These are phyloP conservation scores for Pristionchus pacificus DNA, from an alignment of 1,140 invertebrate genomes.

Conservation along the genomic window DNA sequence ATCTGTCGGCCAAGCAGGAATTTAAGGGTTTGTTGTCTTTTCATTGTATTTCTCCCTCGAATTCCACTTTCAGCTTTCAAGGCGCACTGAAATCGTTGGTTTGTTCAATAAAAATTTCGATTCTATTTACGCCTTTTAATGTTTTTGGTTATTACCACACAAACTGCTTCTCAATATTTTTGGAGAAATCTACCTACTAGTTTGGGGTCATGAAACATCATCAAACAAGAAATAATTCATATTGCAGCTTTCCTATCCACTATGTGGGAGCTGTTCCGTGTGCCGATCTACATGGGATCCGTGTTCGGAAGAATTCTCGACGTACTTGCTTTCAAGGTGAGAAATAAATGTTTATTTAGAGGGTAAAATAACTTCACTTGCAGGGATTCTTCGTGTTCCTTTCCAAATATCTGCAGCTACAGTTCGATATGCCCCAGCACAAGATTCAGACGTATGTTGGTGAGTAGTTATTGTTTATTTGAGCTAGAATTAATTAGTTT, in stretches of 20 bases:
- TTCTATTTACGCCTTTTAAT: no score
- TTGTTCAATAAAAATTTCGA: no score
- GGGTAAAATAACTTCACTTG: constrained; percentile 5
- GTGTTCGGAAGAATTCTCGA: constrained; percentile 41
- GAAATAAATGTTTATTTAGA: not conserved
- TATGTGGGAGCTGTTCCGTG: constrained; percentile 30
- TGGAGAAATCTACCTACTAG: no score
- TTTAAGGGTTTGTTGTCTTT: constrained; percentile 4
- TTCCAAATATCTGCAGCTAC: constrained; percentile 36
- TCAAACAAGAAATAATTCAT: constrained; percentile 7
- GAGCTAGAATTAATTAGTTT: no score
- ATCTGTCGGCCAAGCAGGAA: not conserved
- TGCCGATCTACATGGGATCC: constrained; percentile 35
- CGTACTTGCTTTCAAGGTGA: constrained; percentile 40
- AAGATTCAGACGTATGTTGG: constrained; percentile 37
- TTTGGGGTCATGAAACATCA: no score
- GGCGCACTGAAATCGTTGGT: no score
- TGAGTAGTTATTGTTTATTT: constrained; percentile 3
- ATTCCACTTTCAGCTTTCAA: constrained; percentile 1
- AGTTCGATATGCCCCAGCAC: constrained; percentile 39
- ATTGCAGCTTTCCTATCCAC: constrained; percentile 35
- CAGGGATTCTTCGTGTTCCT: constrained; percentile 37
- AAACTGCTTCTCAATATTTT: no score
- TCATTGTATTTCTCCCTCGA: no score
- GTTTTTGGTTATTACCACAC: no score